These are phyloP conservation scores for Megaceryle alcyon DNA, from an alignment of 2,797 vertebrate genomes.

Conservation along the genomic window DNA sequence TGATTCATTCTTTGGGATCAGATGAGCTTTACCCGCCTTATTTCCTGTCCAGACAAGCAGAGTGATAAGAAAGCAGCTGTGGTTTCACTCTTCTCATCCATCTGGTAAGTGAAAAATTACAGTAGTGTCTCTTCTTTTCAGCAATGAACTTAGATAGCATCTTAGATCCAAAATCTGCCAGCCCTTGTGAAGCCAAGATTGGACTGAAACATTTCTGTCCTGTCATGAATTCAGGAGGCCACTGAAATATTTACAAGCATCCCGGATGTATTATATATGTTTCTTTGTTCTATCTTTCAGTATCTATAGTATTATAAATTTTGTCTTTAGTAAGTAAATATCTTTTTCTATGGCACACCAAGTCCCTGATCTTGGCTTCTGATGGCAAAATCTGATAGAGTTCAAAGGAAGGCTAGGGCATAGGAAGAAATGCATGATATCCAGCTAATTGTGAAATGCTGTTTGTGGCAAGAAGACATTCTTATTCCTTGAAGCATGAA, in stretches of 20 bases:
- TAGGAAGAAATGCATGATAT: background rate
- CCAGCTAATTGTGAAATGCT: slow-evolving; percentile 14
- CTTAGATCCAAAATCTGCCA: background rate
- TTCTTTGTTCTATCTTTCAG: background rate
- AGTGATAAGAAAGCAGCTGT: slow-evolving; percentile 57
- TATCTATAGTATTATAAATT: background rate
- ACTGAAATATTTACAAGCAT: background rate
- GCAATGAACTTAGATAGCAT: background rate
- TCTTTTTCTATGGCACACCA: background rate
- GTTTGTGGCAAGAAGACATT: background rate
- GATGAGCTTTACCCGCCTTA: slow-evolving; percentile 28
- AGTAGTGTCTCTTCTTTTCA: background rate
- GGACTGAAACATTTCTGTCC: background rate
- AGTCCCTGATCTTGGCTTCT: background rate
- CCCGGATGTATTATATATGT: background rate
- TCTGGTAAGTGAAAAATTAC: slow-evolving; percentile 14
- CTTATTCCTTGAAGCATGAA: slow-evolving; percentile 4
- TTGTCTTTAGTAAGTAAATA: background rate
- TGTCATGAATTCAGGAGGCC: background rate
- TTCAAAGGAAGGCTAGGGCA: background rate
- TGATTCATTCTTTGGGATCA: slow-evolving; percentile 44
- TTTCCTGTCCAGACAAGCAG: slow-evolving; percentile 64
- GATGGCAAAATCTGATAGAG: background rate
- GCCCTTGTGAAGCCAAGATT: background rate
- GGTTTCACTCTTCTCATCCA: slow-evolving; percentile 13